Evolutionary conservation across 2,797 vertebrate genomes (phyloP).

Genomic region (Arctocebus calabarensis): DNA sequence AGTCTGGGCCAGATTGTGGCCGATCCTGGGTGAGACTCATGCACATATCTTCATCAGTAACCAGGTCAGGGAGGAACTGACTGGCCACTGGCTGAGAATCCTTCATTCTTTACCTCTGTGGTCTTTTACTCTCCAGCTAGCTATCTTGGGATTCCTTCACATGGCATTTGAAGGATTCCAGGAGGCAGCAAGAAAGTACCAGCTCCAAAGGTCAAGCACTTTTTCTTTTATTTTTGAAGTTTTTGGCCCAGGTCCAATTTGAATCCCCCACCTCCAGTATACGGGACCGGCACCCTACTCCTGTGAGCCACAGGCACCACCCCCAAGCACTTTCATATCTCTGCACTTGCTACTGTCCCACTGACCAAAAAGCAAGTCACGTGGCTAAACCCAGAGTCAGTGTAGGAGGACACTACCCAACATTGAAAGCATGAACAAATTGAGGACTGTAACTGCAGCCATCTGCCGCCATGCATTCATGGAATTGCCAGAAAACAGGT

Average conservation of each 20-base stretch:
- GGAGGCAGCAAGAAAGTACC: neutral
- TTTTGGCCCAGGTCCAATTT: too few relatives aligned
- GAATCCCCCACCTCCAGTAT: too few relatives aligned
- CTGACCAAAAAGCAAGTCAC: neutral
- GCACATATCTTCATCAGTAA: rapidly evolving
- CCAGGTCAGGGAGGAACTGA: neutral
- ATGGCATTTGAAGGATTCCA: neutral
- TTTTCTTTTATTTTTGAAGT: too few relatives aligned
- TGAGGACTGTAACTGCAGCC: neutral
- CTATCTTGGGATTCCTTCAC: neutral
- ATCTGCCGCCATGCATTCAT: neutral
- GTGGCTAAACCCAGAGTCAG: neutral
- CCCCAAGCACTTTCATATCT: neutral
- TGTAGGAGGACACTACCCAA: neutral
- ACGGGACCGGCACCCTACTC: too few relatives aligned
- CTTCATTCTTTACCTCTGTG: rapidly evolving
- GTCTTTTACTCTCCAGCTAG: neutral
- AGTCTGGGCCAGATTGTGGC: neutral
- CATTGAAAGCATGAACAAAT: rapidly evolving
- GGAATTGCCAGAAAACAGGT: neutral
- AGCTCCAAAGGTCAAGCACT: neutral
- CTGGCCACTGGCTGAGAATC: too few relatives aligned
- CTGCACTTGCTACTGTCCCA: neutral
- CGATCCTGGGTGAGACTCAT: neutral
- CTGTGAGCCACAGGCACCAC: too few relatives aligned